A percentile compares a stretch with the other conserved stretches of the same genome.
phyloP scores from a whole-genome alignment of 2,888 invertebrate species.

The Platerodrilus igneus region DNA sequence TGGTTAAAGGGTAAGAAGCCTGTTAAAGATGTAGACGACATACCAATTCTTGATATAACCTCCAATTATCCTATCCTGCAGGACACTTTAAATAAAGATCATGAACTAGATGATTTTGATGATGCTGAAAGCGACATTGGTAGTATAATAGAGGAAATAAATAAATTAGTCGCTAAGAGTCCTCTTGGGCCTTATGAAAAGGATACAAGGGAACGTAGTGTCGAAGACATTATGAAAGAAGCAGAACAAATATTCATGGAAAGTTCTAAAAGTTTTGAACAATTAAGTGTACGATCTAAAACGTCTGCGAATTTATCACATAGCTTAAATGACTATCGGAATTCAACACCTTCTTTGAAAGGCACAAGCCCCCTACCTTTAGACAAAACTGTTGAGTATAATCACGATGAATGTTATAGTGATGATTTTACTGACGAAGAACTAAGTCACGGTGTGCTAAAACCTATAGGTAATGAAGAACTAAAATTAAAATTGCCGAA shows the following conservation, averaged over 20 bases:
- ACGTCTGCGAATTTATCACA: slow-evolving; percentile 45
- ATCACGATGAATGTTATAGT: slow-evolving; percentile 35
- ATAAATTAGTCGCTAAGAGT: slow-evolving; percentile 50
- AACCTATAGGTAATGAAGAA: slow-evolving; percentile 7
- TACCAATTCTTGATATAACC: slow-evolving; percentile 14
- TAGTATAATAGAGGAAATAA: slow-evolving; percentile 65
- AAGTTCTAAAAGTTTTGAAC: slow-evolving; percentile 48
- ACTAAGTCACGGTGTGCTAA: slow-evolving; percentile 21
- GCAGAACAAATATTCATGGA: slow-evolving; percentile 53
- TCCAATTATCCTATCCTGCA: slow-evolving; percentile 17
- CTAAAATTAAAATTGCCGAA: too few relatives aligned
- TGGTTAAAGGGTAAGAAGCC: slow-evolving; percentile 40
- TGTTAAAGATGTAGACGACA: slow-evolving; percentile 25
- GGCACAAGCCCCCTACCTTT: slow-evolving; percentile 44
- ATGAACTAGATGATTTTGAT: slow-evolving; percentile 22
- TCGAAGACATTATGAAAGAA: slow-evolving; percentile 57
- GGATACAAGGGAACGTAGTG: slow-evolving; percentile 49
- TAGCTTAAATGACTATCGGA: slow-evolving; percentile 33
- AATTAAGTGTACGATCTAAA: slow-evolving; percentile 45
- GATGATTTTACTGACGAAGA: slow-evolving; percentile 42
- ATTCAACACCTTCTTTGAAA: slow-evolving; percentile 43
- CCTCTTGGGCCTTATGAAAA: slow-evolving; percentile 46
- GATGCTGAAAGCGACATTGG: slow-evolving; percentile 52
- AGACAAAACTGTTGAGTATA: slow-evolving; percentile 27
- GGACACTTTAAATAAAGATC: slow-evolving; percentile 40